Base-by-base conservation (phyloP, 1,140 invertebrate genomes). In the Trichogramma pretiosum region DNA sequence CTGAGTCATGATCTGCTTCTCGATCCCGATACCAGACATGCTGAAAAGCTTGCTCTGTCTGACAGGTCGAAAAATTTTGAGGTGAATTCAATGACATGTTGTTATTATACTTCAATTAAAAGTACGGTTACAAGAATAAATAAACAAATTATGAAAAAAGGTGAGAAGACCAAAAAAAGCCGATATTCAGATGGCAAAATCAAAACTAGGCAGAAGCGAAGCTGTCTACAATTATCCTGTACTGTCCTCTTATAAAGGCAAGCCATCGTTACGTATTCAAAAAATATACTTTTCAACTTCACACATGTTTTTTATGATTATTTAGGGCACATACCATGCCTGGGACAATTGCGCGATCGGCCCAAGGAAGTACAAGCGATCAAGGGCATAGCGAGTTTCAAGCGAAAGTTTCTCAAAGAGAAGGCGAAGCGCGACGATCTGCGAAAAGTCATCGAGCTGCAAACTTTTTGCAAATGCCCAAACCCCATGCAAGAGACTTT, bases 211-310 rank as follows among this genome's bases (percentile, higher is more conserved):
- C 32, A 73, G 74, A 47, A 77, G 75, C 2, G 80, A 83, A 63
- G 67, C 80, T 1, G 69, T 81, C 26, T 85, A 82, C 60, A 74
- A 74, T 41, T 77, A 84, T 70, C 82, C 83, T 2, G 78, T 82
- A 56, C 68, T 82, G 42, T 80, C 82, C 7, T 78, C 80, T 37
- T 85, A 84, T 62, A 77, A 81, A 62, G 83, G 79, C 81, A 65
- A 46, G 54, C 44, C 34, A 33, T 18, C 14, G 17, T 32, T 26
- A 9, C 37, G 37, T n/a, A 5, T 24, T 40, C 30, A 14, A 24
- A 18, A 11, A 50, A n/a, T n/a, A 3, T 22, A 24, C 26, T 28
- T 14, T 19, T 36, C 21, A 7, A 11, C 3, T 13, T 41, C 16
- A 10, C 33, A 4, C 13, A n/a, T 24, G 21, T 8, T 13, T 35